These are phyloP conservation scores for Hymenopus coronatus DNA, from an alignment of 2,888 invertebrate genomes.

Conservation along the genomic window DNA sequence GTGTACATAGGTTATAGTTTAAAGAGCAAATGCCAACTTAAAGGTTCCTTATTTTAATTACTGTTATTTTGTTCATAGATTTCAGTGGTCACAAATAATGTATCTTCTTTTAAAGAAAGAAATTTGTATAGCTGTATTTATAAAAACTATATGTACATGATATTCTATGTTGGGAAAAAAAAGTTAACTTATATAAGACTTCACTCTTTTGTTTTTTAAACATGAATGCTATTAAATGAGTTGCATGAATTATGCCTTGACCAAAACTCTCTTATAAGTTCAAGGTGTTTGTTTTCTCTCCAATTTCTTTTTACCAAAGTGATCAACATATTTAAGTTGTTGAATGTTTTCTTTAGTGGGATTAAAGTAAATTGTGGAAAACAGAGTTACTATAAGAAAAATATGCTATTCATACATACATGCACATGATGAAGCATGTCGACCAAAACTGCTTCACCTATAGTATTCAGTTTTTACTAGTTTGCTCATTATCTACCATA, in stretches of 20 bases:
- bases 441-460: neutral
- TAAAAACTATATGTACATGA: neutral
- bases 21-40: too few species aligned
- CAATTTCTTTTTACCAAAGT: too few species aligned
- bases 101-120: neutral
- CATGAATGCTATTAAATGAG: too few species aligned
- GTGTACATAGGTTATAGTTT: too few species aligned
- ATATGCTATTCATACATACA: neutral
- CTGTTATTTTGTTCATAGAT: neutral
- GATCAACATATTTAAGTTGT: too few species aligned
- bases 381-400: too few species aligned
- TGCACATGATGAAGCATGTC: neutral
- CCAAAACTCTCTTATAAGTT: too few species aligned
- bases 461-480: neutral
- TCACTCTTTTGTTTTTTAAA: too few species aligned
- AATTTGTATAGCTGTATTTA: neutral
- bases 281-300: too few species aligned
- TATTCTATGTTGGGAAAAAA: neutral
- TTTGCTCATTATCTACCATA: neutral
- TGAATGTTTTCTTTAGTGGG: too few species aligned
- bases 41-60: neutral
- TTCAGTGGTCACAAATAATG: neutral
- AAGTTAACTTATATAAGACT: neutral
- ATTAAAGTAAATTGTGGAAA: neutral
- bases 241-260: too few species aligned